Conservation (phyloP, 1,140 invertebrate genomes). For the Drosophila kepulauana region DNA sequence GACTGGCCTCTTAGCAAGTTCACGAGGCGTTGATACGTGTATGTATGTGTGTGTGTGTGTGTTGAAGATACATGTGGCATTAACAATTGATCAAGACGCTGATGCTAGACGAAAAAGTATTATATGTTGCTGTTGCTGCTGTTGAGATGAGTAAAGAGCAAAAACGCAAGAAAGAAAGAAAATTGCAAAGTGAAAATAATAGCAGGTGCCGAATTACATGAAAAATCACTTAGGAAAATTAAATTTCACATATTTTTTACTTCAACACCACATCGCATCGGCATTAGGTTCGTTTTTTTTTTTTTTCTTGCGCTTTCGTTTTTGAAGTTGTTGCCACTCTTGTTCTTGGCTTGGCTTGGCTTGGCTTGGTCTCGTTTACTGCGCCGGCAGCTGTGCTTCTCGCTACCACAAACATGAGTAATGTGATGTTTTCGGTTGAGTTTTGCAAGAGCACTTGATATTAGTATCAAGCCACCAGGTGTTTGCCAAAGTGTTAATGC, state of each 20-base stretch:
- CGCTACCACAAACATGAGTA: conserved; percentile 77
- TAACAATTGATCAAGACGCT: conserved; percentile 77
- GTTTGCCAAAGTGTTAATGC: conserved; percentile 64
- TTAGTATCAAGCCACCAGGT: conserved; percentile 52
- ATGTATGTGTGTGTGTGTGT: not conserved
- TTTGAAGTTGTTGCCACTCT: conserved; percentile 58
- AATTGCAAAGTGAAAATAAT: conserved; percentile 80
- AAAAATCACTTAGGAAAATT: conserved; percentile 84
- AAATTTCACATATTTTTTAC: conserved; percentile 84
- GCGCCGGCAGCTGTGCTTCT: conserved; percentile 40
- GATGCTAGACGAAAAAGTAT: conserved; percentile 67
- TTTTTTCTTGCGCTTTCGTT: conserved; percentile 20
- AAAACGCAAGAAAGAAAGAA: conserved; percentile 34
- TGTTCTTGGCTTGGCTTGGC: conserved; percentile 2
- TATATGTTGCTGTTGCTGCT: conserved; percentile 27
- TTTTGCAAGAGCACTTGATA: conserved; percentile 19
- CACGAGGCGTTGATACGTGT: conserved; percentile 68
- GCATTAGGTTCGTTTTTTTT: conserved; percentile 61
- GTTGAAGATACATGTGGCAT: conserved; percentile 69
- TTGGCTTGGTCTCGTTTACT: not conserved
- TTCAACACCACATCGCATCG: conserved; percentile 62
- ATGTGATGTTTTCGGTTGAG: conserved; percentile 61
- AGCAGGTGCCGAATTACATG: conserved; percentile 83
- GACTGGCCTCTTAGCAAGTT: conserved; percentile 68
- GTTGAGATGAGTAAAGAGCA: conserved; percentile 32